Conservation (phyloP, 2,113 vertebrate species). For the Ictalurus punctatus region DNA sequence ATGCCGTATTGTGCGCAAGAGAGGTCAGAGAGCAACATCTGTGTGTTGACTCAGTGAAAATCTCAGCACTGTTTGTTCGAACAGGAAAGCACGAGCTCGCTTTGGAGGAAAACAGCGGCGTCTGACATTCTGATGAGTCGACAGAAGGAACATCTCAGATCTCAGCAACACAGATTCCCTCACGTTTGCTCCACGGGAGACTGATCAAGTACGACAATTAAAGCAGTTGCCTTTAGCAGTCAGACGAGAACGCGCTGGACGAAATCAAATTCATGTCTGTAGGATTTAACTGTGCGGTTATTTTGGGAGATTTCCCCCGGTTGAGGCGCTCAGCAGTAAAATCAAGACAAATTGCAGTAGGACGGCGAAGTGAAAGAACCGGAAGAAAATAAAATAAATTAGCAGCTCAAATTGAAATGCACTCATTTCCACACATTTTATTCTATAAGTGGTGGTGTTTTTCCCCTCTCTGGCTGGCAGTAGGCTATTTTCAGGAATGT, state of each 20-base stretch:
- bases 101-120: conserved; percentile 3
- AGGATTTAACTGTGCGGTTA: background rate
- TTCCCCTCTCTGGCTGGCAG: background rate
- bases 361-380: background rate
- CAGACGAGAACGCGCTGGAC: background rate
- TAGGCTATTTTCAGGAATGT: background rate
- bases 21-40: conserved; percentile 52
- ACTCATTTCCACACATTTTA: background rate
- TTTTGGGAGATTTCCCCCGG: background rate
- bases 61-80: conserved; percentile 30
- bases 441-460: background rate
- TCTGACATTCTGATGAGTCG: conserved; percentile 23
- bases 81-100: conserved; percentile 40
- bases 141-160: background rate
- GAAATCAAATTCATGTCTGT: background rate
- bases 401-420: background rate
- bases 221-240: background rate
- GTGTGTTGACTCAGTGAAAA: conserved; percentile 53
- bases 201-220: background rate
- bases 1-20: conserved; percentile 10
- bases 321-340: background rate
- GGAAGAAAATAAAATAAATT: background rate
- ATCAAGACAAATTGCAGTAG: background rate
- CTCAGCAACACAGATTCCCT: background rate
- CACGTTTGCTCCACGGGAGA: background rate